Evolutionary conservation across 1,140 invertebrate genomes (phyloP), one percentile per base, ranked within the genome.

Genomic region (Psix sp.): DNA sequence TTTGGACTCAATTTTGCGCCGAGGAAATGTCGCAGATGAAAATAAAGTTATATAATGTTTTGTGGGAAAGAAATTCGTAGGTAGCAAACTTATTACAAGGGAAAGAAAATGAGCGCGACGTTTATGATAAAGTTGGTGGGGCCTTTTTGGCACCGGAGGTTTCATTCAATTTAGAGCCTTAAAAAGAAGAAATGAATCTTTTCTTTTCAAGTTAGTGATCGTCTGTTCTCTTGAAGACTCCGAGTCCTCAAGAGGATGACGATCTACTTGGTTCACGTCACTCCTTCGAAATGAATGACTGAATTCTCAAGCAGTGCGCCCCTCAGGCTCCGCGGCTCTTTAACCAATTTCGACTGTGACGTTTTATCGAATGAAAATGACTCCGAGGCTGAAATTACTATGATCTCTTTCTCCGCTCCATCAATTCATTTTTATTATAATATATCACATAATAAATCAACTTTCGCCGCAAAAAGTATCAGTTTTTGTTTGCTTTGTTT

Each of bases 281-380:
- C 45, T 72, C 33, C 54, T 51, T 9, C 21, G 60, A 36, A 66
- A 66, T 48, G 70, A 73, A 66, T 66, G 70, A 60, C 29, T 66
- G 48, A 65, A 66, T 66, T 66, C 26, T 54, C 39, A 66, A 66
- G 60, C 54, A 46, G 46, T 36, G 38, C 45, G 46, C 20, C 38
- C 59, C 39, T 17, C 45, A 35, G 59, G 54, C 67, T 20, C 31
- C 39, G 46, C 33, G 36, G 13, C 49, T 72, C 46, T 72, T 72
- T 59, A 65, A 29, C 68, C 68, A 65, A 72, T 72, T 72, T 65
- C 59, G 17, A 72, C 52, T 65, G 67, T 59, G 51, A 65, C 68
- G 38, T 35, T 72, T 72, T 72, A 65, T 65, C 68, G 68, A 65
- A 65, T 59, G 45, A 59, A 63, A 71, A 71, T 33, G 33, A 54